phyloP scores from a whole-genome alignment of 1,140 invertebrate genomes.

The Bombus ignitus region DNA sequence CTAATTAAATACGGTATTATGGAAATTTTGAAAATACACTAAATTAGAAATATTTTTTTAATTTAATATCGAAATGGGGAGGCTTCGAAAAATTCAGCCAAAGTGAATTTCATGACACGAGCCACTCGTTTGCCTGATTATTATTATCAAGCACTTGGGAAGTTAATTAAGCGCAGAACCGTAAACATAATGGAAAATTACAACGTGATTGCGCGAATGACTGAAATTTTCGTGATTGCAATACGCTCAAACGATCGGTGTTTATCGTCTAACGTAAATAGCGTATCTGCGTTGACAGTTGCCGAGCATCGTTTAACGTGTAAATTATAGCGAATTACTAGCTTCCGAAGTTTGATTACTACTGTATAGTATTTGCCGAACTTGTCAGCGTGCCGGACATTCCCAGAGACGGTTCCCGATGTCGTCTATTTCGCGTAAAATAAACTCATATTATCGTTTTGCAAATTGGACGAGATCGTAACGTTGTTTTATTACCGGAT shows the following conservation, averaged over 20 bases:
- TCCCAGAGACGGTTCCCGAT: neutral
- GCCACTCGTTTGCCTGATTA: too few relatives aligned
- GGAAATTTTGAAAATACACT: too few relatives aligned
- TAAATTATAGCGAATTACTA: constrained; percentile 29
- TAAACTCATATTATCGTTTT: constrained; percentile 4
- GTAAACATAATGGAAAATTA: constrained; percentile 2
- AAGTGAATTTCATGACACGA: too few relatives aligned
- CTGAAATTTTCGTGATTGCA: constrained; percentile 39
- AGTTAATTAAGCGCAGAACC: neutral
- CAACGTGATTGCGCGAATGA: neutral
- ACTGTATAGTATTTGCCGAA: constrained; percentile 29
- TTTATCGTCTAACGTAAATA: constrained; percentile 40
- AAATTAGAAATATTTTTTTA: too few relatives aligned
- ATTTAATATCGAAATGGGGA: too few relatives aligned
- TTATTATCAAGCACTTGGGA: too few relatives aligned
- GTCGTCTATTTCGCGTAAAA: neutral
- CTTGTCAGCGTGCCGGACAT: neutral
- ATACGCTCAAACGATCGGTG: neutral
- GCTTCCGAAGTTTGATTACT: constrained; percentile 13
- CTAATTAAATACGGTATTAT: too few relatives aligned
- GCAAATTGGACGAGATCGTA: neutral
- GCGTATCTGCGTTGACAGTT: neutral
- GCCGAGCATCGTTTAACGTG: neutral
- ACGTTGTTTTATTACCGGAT: neutral
- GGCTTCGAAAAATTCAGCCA: too few relatives aligned